Evolutionary conservation across 1,140 invertebrate species (phyloP).

Genomic region (Matsumurasca onukii): DNA sequence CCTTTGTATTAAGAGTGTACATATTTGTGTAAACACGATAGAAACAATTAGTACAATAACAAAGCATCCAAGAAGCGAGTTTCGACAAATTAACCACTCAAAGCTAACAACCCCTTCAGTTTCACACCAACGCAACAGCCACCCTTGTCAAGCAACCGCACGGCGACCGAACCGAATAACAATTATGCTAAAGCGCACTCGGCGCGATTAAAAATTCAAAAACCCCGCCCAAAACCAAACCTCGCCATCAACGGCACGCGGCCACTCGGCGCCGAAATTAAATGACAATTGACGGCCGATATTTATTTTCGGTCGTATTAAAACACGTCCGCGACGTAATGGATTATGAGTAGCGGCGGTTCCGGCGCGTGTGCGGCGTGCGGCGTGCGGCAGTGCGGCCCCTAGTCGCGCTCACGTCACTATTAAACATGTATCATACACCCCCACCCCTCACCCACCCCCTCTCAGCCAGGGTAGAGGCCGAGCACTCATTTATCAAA

Average conservation of each 20-base stretch:
- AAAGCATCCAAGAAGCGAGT: not conserved
- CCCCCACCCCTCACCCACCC: too few relatives aligned
- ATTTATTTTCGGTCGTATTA: constrained; percentile 13
- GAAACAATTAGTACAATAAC: not conserved
- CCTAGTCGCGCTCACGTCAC: not conserved
- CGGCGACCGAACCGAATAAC: not conserved
- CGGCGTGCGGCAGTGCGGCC: not conserved
- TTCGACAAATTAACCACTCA: too few relatives aligned
- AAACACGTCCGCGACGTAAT: constrained; percentile 4
- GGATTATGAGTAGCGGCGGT: not conserved
- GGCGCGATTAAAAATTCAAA: constrained; percentile 10
- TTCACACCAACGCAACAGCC: too few relatives aligned
- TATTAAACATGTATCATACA: constrained; percentile 15
- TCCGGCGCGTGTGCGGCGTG: not conserved
- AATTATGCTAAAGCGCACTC: not conserved
- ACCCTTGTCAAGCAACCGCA: too few relatives aligned
- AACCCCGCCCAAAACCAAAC: not conserved
- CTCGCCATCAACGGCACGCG: too few relatives aligned
- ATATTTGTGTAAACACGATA: not conserved
- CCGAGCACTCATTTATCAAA: constrained; percentile 7
- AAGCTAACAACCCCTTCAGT: too few relatives aligned
- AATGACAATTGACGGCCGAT: constrained; percentile 7
- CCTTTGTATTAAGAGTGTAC: too few relatives aligned
- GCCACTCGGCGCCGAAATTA: not conserved
- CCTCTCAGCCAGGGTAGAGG: too few relatives aligned